Conservation (phyloP, 2,888 invertebrate species). For the Epirrhoe tristata region DNA sequence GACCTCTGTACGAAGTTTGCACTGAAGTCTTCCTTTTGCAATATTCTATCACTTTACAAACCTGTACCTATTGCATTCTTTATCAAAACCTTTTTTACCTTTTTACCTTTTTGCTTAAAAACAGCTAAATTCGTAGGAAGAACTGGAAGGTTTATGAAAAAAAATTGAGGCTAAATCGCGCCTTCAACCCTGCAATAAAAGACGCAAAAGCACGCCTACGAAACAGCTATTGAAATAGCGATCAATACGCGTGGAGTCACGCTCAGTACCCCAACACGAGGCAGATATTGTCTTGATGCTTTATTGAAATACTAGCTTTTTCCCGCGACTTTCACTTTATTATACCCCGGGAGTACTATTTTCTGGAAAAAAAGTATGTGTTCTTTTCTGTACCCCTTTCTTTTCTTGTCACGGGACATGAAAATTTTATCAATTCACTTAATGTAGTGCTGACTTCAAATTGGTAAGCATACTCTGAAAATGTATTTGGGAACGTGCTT, state of each 20-base stretch:
- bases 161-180: slow-evolving; percentile 2
- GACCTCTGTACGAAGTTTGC: no score
- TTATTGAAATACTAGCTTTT: not conserved
- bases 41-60: no score
- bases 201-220: slow-evolving; percentile 1
- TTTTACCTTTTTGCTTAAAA: not conserved
- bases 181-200: slow-evolving; percentile 11
- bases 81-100: not conserved
- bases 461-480: no score
- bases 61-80: no score
- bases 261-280: slow-evolving; percentile 7
- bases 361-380: no score
- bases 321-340: no score
- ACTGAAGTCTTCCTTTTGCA: no score
- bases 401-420: no score
- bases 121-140: not conserved
- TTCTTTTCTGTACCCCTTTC: no score
- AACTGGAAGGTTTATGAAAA: slow-evolving; percentile 1
- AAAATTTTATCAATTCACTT: no score
- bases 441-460: no score
- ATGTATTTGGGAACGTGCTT: no score
- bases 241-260: slow-evolving; percentile 24
- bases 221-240: slow-evolving; percentile 13
- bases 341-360: not conserved
- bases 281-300: not conserved